Conservation (phyloP, 2,797 vertebrate species). For the Molossus alvarezi region DNA sequence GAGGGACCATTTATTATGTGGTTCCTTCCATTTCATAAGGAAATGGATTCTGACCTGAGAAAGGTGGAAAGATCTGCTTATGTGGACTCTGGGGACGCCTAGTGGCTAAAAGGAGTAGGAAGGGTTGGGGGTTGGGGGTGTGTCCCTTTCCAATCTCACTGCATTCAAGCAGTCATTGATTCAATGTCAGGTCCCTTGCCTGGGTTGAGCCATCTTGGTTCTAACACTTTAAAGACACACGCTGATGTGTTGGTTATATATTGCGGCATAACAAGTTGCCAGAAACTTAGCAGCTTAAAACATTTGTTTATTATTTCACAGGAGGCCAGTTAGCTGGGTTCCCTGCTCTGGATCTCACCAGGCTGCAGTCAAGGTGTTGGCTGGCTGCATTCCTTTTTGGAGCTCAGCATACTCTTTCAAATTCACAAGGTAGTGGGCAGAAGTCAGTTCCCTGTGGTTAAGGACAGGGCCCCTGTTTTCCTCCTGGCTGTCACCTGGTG, state of each 20-base stretch:
- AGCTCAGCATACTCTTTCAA: not conserved
- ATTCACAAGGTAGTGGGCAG: not conserved
- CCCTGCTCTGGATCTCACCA: not conserved
- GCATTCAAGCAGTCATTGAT: not conserved
- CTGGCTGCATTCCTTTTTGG: not conserved
- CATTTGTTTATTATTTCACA: not conserved
- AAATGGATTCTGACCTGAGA: slow-evolving; percentile 61
- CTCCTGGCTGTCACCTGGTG: not conserved
- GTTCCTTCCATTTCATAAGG: slow-evolving; percentile 65
- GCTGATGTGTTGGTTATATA: not conserved
- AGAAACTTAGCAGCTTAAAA: not conserved
- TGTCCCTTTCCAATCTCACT: not conserved
- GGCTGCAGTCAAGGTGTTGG: not conserved
- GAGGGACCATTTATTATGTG: not conserved
- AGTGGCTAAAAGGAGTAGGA: slow-evolving; percentile 67
- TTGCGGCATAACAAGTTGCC: not conserved
- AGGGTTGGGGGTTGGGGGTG: not conserved
- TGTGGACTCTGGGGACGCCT: slow-evolving; percentile 72
- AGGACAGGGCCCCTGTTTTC: not conserved
- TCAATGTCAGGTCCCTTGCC: not conserved
- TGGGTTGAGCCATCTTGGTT: not conserved
- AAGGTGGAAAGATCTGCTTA: not conserved
- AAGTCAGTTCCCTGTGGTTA: not conserved
- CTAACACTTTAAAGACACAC: not conserved
- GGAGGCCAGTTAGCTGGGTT: not conserved